Percentiles rank a stretch among this genome's conserved stretches.
Evolutionary conservation across 2,113 vertebrate genomes (phyloP).

Genomic region (Amphiprion ocellaris): DNA sequence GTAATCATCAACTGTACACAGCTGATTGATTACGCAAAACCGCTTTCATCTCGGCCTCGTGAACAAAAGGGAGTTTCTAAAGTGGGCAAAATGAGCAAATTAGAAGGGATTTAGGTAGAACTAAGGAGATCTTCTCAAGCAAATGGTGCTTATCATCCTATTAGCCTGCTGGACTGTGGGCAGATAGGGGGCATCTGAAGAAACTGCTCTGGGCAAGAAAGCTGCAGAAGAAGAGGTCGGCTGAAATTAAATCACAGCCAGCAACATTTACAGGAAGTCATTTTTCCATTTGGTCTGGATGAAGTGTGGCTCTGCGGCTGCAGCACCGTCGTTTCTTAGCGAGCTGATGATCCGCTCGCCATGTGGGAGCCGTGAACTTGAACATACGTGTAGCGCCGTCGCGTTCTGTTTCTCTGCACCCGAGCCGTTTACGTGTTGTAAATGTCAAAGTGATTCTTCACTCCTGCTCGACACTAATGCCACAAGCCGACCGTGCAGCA

Average conservation of each 20-base stretch:
- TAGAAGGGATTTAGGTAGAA: constrained; percentile 65
- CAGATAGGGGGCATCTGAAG: constrained; percentile 39
- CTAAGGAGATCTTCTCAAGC: constrained; percentile 57
- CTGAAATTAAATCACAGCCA: constrained; percentile 30
- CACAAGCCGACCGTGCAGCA: constrained; percentile 4
- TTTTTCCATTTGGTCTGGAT: background rate
- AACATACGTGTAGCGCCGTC: background rate
- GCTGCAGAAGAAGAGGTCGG: constrained; percentile 14
- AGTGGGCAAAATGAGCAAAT: constrained; percentile 58
- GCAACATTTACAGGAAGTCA: background rate
- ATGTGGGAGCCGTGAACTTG: background rate
- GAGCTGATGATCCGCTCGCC: background rate
- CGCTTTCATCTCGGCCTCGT: constrained; percentile 19
- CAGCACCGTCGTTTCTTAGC: background rate
- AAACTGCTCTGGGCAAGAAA: constrained; percentile 22
- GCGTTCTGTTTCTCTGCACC: background rate
- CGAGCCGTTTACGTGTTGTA: constrained; percentile 21
- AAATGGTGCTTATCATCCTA: constrained; percentile 69
- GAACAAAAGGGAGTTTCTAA: constrained; percentile 47
- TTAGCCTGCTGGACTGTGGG: constrained; percentile 57
- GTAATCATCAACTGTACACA: constrained; percentile 31
- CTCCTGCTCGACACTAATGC: constrained; percentile 46
- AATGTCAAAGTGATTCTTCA: constrained; percentile 69
- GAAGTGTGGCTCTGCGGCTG: background rate
- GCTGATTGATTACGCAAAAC: constrained; percentile 58